Base-by-base conservation (phyloP, 2,113 vertebrate species). In the Pseudois nayaur region DNA sequence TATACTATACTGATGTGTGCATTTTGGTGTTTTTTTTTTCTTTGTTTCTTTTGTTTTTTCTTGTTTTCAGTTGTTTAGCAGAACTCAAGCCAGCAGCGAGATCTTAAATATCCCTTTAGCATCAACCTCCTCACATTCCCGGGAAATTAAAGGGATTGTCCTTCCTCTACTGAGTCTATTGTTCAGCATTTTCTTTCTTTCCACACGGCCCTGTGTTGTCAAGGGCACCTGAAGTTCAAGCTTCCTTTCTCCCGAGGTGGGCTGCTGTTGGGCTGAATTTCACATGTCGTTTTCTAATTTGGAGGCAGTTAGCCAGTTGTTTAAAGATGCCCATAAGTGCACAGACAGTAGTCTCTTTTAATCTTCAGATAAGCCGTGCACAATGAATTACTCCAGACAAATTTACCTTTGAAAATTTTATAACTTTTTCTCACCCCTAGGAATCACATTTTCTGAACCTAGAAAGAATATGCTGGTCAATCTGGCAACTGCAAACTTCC, bases 201-300 rank as follows among this genome's bases (percentile, higher is more conserved):
- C 91, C 82, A 89, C 74, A 21, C 11, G 1, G 45, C 54, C 60
- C 82, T 83, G 59, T 94, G 94, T 59, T 94, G 93, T 98, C 96
- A 94, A 78, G 97, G 98, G 98, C 97, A 93, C 95, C 97, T 95
- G 96, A 97, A 98, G 97, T 98, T 98, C 97, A 97, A 88, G 71
- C 98, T 98, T 98, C 98, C 97, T 98, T 90, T 97, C 95, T 95
- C 92, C 31, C 3, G 94, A 57, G 90, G 86, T 78, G 85, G 94
- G 67, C 97, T 91, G 48, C 76, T 54, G 21, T 95, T 92, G 76
- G 94, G 50, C 91, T 62, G 59, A 62, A 27, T 88, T 88, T 67
- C 90, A 62, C 29, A 1, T 96, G 87, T 95, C 97, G 43, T 97
- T 97, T 97, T 97, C 74, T 36, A 94, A 79, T 21, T 91, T 59